Conservation (phyloP, 2,797 vertebrate species). For the Sarcoramphus papa region DNA sequence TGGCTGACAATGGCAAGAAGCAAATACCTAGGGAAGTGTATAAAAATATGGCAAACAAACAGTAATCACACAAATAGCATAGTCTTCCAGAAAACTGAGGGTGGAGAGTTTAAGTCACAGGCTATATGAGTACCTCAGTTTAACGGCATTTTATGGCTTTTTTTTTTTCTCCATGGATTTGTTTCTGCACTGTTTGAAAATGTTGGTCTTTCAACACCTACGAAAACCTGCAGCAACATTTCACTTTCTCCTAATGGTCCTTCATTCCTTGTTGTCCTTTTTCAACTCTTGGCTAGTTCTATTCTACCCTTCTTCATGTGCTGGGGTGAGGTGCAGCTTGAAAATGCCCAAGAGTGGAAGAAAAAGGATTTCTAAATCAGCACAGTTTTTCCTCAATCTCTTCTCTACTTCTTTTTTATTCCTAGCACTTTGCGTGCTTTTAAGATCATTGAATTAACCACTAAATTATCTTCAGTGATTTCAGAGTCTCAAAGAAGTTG, state of each 20-base stretch:
- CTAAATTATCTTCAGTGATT: background rate
- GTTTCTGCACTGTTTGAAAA: background rate
- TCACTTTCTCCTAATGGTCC: accelerated
- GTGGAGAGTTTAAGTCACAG: background rate
- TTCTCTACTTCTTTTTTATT: background rate
- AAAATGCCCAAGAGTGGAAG: background rate
- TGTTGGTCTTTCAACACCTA: background rate
- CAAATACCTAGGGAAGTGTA: background rate
- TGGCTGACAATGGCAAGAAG: background rate
- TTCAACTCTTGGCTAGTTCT: background rate
- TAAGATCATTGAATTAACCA: background rate
- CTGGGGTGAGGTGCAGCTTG: background rate
- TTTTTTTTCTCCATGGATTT: background rate
- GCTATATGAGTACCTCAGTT: background rate
- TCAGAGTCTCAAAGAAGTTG: background rate
- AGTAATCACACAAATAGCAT: background rate
- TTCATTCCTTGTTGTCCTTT: background rate
- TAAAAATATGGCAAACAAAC: background rate
- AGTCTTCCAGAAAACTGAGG: background rate
- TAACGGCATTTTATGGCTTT: background rate
- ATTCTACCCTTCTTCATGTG: background rate
- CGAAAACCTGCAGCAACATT: background rate
- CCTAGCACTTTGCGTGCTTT: background rate
- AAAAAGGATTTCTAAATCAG: background rate
- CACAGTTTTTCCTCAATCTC: background rate